Percentiles rank a stretch among this genome's conserved stretches.
Evolutionary conservation across 2,113 vertebrate genomes (phyloP).

Genomic region (Pluvianellus socialis): DNA sequence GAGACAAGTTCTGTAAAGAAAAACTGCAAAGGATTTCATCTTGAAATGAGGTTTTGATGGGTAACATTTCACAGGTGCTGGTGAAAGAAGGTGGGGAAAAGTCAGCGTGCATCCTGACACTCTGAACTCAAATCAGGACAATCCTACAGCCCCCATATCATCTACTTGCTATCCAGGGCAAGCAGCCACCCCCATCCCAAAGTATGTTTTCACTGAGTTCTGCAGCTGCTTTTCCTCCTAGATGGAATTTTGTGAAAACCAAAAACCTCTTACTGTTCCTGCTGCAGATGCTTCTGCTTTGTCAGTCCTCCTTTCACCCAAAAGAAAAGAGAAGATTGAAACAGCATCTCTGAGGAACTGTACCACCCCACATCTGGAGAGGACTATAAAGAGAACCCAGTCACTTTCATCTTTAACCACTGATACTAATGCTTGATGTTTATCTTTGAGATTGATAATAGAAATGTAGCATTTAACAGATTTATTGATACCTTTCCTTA

Average conservation of each 20-base stretch:
- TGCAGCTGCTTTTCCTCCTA: background rate
- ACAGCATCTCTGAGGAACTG: background rate
- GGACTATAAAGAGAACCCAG: background rate
- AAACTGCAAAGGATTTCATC: background rate
- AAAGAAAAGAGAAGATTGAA: background rate
- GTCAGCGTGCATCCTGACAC: background rate
- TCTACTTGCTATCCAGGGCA: background rate
- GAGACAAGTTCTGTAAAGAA: background rate
- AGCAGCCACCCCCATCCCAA: background rate
- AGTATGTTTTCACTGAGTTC: background rate
- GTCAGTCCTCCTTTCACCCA: background rate
- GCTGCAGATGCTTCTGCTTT: background rate
- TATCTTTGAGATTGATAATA: background rate
- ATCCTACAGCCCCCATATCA: background rate
- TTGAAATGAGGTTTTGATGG: background rate
- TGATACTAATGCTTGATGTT: background rate
- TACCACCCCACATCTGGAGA: background rate
- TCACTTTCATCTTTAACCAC: background rate
- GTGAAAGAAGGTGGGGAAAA: background rate
- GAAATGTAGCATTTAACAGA: background rate
- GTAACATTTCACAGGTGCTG: rapidly evolving
- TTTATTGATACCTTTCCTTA: background rate
- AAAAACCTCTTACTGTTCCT: background rate
- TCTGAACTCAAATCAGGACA: background rate
- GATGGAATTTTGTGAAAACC: background rate